Evolutionary conservation across 2,797 vertebrate genomes (phyloP), one percentile per base, ranked within the genome.

Genomic region (Tiaroga cobitis): DNA sequence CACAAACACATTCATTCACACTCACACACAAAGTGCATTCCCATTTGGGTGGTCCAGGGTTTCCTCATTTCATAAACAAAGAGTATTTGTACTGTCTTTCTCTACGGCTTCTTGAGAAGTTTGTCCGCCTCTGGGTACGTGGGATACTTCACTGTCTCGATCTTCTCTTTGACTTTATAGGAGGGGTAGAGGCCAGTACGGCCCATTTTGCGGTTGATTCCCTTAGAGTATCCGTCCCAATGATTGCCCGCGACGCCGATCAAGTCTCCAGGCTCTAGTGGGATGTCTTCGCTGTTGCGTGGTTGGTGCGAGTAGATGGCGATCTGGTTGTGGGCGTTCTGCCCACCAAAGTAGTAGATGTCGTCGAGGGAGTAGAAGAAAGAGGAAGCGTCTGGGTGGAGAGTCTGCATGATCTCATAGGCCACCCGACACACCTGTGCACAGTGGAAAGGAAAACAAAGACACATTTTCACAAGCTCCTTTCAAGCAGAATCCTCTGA

Each of bases 311-410:
- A 94, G 94, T 98, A 98, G 93, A 99, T 92, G 81, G 98, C 98
- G 89, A 99, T 95, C 94, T 99, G 98, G 92, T 99, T 99, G 95
- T 99, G 98, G 83, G 98, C 98, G 86, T 99, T 99, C 82, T 99
- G 98, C 78, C 98, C 98, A 24, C 98, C 98, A 84, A 99, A 99
- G 94, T 99, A 99, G 95, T 99, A 99, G 93, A 99, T 98, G 92
- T 99, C 98, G 85, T 99, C 98, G 92, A 99, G 95, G 84, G 98
- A 99, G 90, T 97, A 97, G 94, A 99, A 99, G 94, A 95, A 97
- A 0, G 97, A 96, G 11, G 98, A 99, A 87, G 98, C 98, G 87
- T 99, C 98, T 0, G 98, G 97, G 90, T 99, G 98, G 85, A 99
- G 94, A 0, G 96, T 99, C 94, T 99, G 98, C 98, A 99, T 99